phyloP scores from a whole-genome alignment of 1,140 invertebrate species.

The Nephotettix cincticeps region DNA sequence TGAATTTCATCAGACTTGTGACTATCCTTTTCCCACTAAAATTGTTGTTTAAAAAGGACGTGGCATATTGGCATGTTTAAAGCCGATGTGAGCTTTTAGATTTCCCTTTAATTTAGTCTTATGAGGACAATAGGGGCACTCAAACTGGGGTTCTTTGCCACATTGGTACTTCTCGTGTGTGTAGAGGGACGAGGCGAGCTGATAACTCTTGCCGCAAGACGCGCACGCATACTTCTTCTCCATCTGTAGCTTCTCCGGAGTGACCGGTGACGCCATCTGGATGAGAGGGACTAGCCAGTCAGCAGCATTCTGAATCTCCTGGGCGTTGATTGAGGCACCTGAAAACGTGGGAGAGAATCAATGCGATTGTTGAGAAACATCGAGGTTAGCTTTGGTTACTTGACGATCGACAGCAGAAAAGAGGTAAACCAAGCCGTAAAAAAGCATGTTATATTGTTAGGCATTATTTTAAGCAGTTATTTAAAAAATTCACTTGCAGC shows the following conservation, averaged over 20 bases:
- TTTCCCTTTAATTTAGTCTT: constrained; percentile 57
- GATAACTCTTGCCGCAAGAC: constrained; percentile 19
- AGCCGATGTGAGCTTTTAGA: constrained; percentile 49
- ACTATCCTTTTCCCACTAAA: no score
- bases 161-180: constrained; percentile 51
- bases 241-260: not conserved
- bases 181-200: constrained; percentile 27
- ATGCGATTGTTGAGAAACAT: not conserved
- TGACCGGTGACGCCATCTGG: not conserved
- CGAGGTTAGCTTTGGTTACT: no score
- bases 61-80: constrained; percentile 28
- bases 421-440: no score
- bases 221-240: constrained; percentile 24
- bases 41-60: constrained; percentile 12
- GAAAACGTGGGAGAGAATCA: not conserved
- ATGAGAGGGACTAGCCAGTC: constrained; percentile 19
- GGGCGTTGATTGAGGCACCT: not conserved
- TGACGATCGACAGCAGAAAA: no score
- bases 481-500: no score
- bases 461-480: no score
- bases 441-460: no score
- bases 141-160: constrained; percentile 54
- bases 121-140: constrained; percentile 58
- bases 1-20: no score
- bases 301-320: not conserved